Base-by-base conservation (phyloP, 2,797 vertebrate genomes). In the Miichthys miiuy region DNA sequence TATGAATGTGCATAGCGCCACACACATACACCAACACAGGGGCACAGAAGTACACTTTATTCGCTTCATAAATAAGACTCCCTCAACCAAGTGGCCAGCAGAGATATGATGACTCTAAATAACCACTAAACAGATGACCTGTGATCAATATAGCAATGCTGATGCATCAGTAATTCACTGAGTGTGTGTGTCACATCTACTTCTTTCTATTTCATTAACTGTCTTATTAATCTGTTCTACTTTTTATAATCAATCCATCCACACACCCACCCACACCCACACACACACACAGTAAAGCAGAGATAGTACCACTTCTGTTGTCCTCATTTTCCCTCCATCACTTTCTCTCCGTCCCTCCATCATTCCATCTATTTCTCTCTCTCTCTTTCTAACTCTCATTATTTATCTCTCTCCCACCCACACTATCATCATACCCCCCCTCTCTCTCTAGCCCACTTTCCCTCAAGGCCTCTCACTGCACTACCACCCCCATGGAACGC, bases 131-230 rank as follows among this genome's bases (percentile, higher is more conserved):
- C 46, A 81, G 62, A 75, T 56, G 68, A 75, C 61, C 69, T 21
- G 42, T 77, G 50, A 80, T 77, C 80, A 61, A 84, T 78, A 81
- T 18, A 66, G 62, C 58, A 75, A 68, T 67, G 55, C 6, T 23
- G 56, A 71, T 77, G 58, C 81, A 87, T 66, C 71, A 79, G 65
- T 72, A 86, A 82, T 81, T 56, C 67, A 72, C 56, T 69, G 7
- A 52, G 23, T 20, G 68, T 80, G 27, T 77, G 54, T 74, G 55
- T 44, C 42, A 65, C 73, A 80, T 81, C 75, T 72, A 12, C 78
- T 60, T 68, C 11, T 77, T 58, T 67, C 62, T 77, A 54, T 82
- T 87, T 76, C 60, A 80, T 87, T 85, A 85, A 64, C 51, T 46
- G 65, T 64, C 60, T 58, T 64, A 47, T 44, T 73, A 76, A 89